phyloP scores from a whole-genome alignment of 2,888 invertebrate genomes.

The Yponomeuta malinellus region DNA sequence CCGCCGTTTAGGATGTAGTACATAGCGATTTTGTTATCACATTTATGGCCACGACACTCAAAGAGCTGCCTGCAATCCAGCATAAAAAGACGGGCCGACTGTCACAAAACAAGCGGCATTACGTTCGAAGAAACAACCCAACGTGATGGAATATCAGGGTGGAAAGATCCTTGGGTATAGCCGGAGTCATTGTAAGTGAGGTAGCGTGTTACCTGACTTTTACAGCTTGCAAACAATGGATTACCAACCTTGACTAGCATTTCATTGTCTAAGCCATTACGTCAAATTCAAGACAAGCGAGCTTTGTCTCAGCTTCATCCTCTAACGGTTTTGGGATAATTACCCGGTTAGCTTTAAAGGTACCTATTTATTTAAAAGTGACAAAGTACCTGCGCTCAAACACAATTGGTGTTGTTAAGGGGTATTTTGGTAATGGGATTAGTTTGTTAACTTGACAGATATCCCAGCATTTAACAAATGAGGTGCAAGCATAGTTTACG shows the following conservation, averaged over 20 bases:
- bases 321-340: constrained; percentile 34
- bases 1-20: not conserved
- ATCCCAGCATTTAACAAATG: not conserved
- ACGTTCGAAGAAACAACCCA: not conserved
- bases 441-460: not conserved
- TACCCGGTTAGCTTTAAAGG: not conserved
- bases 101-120: not conserved
- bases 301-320: constrained; percentile 34
- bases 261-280: constrained; percentile 65
- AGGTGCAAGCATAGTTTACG: not conserved
- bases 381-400: constrained; percentile 2
- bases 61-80: not conserved
- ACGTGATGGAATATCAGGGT: not conserved
- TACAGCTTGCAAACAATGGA: constrained; percentile 47
- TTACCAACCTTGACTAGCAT: not conserved
- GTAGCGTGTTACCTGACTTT: constrained; percentile 66
- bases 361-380: not conserved
- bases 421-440: constrained; percentile 9
- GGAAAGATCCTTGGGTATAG: not conserved
- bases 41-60: not conserved
- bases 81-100: not conserved
- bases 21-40: not conserved
- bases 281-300: constrained; percentile 46
- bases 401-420: not conserved
- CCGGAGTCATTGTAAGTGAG: constrained; percentile 53